Base-by-base conservation (phyloP, 1,140 invertebrate genomes). In the Oscheius sp. region DNA sequence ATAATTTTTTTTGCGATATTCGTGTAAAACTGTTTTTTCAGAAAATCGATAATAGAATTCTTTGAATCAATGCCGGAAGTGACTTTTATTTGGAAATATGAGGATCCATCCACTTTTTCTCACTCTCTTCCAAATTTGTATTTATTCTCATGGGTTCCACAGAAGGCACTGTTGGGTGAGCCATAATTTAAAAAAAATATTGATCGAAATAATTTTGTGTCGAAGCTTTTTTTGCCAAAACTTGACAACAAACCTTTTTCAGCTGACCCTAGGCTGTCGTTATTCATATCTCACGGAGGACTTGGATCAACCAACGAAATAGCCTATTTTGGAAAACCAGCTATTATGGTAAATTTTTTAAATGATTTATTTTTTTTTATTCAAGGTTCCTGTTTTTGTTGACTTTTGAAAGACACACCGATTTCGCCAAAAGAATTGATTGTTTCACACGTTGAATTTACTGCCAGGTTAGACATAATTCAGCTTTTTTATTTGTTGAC, bases 51-150 rank as follows among this genome's bases (percentile, higher is more conserved):
- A n/a, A 26, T 63, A 13, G 23, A 63, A 63, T 13, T 63, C 20
- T 32, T 29, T 26, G n/a, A 55, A 10, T 55, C 62, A n/a, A 52
- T 71, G 59, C 71, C 71, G 1, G 71, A 73, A 0, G 58, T 65
- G 1, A 73, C 71, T n/a, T 73, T 73, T 23, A 73, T 73, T 26
- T 73, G 71, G 71, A 73, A 73, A 52, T 73, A 67, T 29, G 71
- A 73, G 49, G 71, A 67, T 23, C 38, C 20, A 32, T 55, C 45
- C 18, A 42, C 58, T 0, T 49, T 42, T 28, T 58, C 61, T 7
- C 20, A 49, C 32, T 61, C 63, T 55, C 61, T 71, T 2, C 59
- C 59, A 35, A 71, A 71, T 52, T 35, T 71, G 20, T 35, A 71
- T 3, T 26, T 71, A 32, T 34, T 35, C 0, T 42, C 69, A 28